Percentiles rank a stretch among this genome's conserved stretches.
phyloP scores from a whole-genome alignment of 2,113 vertebrate species.

The Ailuropoda melanoleuca region DNA sequence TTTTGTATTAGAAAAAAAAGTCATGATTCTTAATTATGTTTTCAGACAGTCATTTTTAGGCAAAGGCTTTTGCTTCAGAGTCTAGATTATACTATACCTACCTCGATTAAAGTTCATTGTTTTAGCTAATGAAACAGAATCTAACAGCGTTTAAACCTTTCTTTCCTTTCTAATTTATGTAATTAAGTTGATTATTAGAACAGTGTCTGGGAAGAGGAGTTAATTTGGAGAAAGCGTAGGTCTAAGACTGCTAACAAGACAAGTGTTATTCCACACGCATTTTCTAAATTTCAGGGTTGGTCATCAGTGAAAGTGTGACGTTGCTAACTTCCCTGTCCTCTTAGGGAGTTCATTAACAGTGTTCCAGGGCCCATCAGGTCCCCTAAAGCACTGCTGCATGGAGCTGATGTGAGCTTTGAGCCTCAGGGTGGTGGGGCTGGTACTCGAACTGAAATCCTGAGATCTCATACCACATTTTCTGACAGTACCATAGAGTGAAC shows the following conservation, averaged over 20 bases:
- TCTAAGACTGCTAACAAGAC: constrained; percentile 28
- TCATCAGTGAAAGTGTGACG: constrained; percentile 8
- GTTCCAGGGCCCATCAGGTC: not conserved
- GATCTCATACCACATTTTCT: not conserved
- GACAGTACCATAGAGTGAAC: not conserved
- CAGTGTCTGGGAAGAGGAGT: constrained; percentile 47
- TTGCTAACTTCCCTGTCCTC: not conserved
- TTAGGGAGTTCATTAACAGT: not conserved
- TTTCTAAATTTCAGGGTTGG: constrained; percentile 49
- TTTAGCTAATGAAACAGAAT: constrained; percentile 57
- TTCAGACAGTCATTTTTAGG: not conserved
- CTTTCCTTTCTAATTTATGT: constrained; percentile 45
- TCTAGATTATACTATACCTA: not conserved
- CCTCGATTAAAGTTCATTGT: not conserved
- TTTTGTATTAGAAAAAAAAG: not conserved
- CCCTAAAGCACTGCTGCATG: not conserved
- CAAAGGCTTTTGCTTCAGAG: not conserved
- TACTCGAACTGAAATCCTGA: not conserved
- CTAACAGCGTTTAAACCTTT: constrained; percentile 20
- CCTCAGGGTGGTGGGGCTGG: not conserved
- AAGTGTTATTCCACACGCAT: constrained; percentile 31
- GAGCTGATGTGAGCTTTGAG: not conserved
- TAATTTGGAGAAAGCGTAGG: constrained; percentile 65
- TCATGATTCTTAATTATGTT: not conserved
- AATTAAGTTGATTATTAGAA: constrained; percentile 59